phyloP scores from a whole-genome alignment of 2,113 vertebrate species.

The Ia io region DNA sequence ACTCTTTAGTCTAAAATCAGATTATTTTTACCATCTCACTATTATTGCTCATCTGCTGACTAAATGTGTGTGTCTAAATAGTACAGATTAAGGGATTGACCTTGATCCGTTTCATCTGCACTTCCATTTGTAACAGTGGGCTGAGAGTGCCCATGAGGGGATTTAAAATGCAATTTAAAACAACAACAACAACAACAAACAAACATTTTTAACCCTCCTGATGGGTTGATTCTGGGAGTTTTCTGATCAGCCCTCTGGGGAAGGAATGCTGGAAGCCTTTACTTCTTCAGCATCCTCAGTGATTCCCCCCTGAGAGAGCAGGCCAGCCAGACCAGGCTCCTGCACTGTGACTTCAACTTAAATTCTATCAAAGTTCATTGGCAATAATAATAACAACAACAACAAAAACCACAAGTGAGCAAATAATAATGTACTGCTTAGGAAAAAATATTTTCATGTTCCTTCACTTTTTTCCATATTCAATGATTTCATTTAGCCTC shows the following conservation, averaged over 20 bases:
- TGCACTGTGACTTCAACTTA: background rate
- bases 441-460: background rate
- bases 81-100: background rate
- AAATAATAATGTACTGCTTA: background rate
- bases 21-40: slow-evolving; percentile 2
- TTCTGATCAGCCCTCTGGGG: background rate
- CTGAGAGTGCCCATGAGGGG: background rate
- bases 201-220: background rate
- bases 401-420: background rate
- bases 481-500: background rate
- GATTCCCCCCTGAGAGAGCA: no score
- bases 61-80: background rate
- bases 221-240: background rate
- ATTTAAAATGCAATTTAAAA: background rate
- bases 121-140: background rate
- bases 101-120: background rate
- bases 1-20: background rate
- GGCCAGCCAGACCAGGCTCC: background rate
- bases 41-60: background rate
- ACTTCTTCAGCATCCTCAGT: background rate
- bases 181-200: background rate
- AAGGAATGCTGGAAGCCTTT: background rate
- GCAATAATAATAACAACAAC: background rate
- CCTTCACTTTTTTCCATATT: background rate
- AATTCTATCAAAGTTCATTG: background rate